Conservation (phyloP, 2,113 vertebrate species). For the Rhagologus leucostigma region DNA sequence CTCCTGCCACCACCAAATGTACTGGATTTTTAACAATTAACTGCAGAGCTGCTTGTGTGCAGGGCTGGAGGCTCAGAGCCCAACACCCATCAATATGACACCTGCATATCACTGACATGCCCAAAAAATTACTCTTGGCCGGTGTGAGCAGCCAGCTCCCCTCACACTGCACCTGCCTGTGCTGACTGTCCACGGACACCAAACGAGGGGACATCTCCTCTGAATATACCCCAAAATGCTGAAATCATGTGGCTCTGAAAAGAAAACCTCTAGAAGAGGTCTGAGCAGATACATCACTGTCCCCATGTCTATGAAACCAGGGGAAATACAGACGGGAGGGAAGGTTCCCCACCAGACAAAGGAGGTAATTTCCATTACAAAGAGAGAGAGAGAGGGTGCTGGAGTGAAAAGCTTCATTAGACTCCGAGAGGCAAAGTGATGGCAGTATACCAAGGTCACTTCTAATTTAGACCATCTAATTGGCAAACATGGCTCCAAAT, state of each 20-base stretch:
- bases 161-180: background rate
- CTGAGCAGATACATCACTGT: constrained; percentile 12
- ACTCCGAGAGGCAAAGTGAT: constrained; percentile 81
- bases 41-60: background rate
- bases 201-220: fast-evolving
- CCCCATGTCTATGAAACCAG: constrained; percentile 13
- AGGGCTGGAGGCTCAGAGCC: background rate
- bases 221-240: background rate
- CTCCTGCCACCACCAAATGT: background rate
- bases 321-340: constrained; percentile 26
- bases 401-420: constrained; percentile 90
- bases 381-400: constrained; percentile 79
- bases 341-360: constrained; percentile 67
- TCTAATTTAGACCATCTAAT: constrained; percentile 99
- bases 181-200: background rate
- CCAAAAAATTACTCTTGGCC: background rate
- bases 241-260: background rate
- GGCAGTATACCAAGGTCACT: constrained; percentile 95
- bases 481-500: constrained; percentile 98
- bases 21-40: background rate
- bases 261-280: constrained; percentile 5
- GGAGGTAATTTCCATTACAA: constrained; percentile 84
- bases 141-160: background rate
- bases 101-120: background rate
- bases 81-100: background rate